Percentiles rank a stretch among this genome's conserved stretches.
Evolutionary conservation across 2,797 vertebrate genomes (phyloP).

Genomic region (Chelmon rostratus): DNA sequence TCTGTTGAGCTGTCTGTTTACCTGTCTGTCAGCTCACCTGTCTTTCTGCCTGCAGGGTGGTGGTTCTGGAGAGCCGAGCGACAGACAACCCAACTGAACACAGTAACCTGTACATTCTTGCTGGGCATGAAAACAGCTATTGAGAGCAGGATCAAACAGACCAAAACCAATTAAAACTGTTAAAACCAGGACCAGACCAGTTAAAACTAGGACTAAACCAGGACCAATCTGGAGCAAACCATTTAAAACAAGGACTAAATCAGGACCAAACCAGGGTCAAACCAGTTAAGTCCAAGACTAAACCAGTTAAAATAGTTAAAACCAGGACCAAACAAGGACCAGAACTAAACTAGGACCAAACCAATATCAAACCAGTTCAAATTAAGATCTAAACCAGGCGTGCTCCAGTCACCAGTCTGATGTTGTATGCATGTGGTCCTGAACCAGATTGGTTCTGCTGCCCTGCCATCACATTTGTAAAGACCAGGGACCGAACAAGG

Average conservation of each 20-base stretch:
- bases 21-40: neutral
- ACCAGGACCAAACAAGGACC: neutral
- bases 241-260: neutral
- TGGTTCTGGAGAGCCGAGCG: slow-evolving; percentile 90
- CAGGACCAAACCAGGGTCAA: neutral
- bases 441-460: too few species aligned
- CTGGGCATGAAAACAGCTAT: slow-evolving; percentile 93
- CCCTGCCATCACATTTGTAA: too few species aligned
- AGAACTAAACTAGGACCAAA: too few species aligned
- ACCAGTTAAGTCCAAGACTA: neutral
- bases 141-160: slow-evolving; percentile 63
- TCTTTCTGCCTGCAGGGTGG: slow-evolving; percentile 81
- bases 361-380: neutral
- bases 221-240: neutral
- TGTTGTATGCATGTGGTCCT: neutral
- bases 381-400: neutral
- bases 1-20: neutral
- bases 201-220: neutral
- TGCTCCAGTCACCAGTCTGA: neutral
- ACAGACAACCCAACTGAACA: slow-evolving; percentile 91
- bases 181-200: neutral
- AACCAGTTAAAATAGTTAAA: neutral
- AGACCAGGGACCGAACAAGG: neutral
- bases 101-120: slow-evolving; percentile 91
- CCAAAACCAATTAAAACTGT: neutral